A percentile compares a stretch with the other conserved stretches of the same genome.
phyloP scores from a whole-genome alignment of 1,140 invertebrate species.

The Nephotettix cincticeps region DNA sequence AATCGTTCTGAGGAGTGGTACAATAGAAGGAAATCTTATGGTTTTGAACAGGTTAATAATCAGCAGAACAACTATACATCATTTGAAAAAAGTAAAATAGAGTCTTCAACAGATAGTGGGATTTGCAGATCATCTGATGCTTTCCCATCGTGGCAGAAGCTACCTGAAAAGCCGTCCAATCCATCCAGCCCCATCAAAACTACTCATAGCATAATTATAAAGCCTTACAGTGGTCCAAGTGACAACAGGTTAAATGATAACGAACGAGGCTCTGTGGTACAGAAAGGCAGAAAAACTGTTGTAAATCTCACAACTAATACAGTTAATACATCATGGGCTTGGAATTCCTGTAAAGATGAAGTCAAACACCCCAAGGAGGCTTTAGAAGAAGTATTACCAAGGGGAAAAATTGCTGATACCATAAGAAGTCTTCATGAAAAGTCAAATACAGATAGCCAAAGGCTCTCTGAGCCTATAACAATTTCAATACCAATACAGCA shows the following conservation, averaged over 20 bases:
- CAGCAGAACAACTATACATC: constrained; percentile 46
- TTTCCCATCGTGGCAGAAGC: constrained; percentile 31
- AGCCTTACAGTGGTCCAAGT: background rate
- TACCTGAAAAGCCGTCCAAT: background rate
- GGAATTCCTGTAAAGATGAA: constrained; percentile 6
- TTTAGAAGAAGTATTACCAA: background rate
- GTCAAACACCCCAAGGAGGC: background rate
- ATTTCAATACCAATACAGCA: constrained; percentile 28
- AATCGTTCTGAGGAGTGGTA: constrained; percentile 61
- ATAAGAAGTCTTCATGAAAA: constrained; percentile 21
- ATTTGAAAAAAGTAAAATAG: constrained; percentile 33
- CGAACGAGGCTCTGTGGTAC: constrained; percentile 8
- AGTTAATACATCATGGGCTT: constrained; percentile 8
- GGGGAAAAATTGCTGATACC: constrained; percentile 28
- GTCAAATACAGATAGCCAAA: constrained; percentile 2
- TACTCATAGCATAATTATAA: constrained; percentile 27
- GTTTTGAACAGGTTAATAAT: constrained; percentile 64
- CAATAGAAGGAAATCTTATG: constrained; percentile 67
- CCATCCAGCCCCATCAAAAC: constrained; percentile 25
- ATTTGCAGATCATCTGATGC: constrained; percentile 67
- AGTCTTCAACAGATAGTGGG: constrained; percentile 66
- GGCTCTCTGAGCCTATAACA: constrained; percentile 28
- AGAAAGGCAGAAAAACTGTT: constrained; percentile 32
- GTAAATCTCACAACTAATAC: constrained; percentile 27
- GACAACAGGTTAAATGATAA: constrained; percentile 15